These are phyloP conservation scores for Drosophila neotestacea DNA, from an alignment of 2,888 invertebrate genomes.

Conservation along the genomic window DNA sequence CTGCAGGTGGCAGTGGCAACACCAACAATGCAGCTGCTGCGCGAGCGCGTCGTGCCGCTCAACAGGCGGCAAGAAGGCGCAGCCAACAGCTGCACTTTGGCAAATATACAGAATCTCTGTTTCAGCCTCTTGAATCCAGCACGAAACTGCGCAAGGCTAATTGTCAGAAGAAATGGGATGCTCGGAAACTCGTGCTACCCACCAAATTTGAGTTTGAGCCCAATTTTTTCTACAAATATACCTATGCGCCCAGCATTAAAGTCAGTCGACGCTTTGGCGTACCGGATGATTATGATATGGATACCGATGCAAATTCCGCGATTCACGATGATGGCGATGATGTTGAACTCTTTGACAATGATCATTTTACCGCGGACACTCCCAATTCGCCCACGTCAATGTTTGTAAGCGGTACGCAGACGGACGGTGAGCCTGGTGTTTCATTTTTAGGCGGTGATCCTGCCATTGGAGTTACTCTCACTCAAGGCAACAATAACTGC, in stretches of 20 bases:
- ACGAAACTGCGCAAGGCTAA: conserved; percentile 81
- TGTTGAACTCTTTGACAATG: conserved; percentile 68
- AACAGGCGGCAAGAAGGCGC: conserved; percentile 59
- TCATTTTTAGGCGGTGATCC: conserved; percentile 11
- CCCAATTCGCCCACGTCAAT: conserved; percentile 24
- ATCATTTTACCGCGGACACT: conserved; percentile 50
- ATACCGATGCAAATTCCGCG: conserved; percentile 58
- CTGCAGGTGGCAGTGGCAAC: background rate
- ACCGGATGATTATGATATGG: conserved; percentile 84
- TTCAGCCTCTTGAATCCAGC: conserved; percentile 74
- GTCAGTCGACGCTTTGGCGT: conserved; percentile 54
- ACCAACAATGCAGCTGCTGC: conserved; percentile 27
- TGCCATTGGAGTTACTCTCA: conserved; percentile 5
- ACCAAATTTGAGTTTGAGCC: conserved; percentile 80
- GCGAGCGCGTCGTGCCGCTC: conserved; percentile 53
- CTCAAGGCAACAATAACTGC: conserved; percentile 56
- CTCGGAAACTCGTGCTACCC: conserved; percentile 83
- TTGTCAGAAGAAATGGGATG: conserved; percentile 84
- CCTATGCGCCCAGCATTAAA: conserved; percentile 78
- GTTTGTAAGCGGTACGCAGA: conserved; percentile 26
- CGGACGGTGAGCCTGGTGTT: conserved; percentile 1
- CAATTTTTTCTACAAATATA: conserved; percentile 76
- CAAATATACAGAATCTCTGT: conserved; percentile 76
- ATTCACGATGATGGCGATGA: conserved; percentile 49
- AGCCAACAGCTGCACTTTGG: conserved; percentile 78